A percentile compares a stretch with the other conserved stretches of the same genome.
These are phyloP conservation scores for Mystacornis crossleyi DNA, from an alignment of 2,113 vertebrate genomes.

Conservation along the genomic window DNA sequence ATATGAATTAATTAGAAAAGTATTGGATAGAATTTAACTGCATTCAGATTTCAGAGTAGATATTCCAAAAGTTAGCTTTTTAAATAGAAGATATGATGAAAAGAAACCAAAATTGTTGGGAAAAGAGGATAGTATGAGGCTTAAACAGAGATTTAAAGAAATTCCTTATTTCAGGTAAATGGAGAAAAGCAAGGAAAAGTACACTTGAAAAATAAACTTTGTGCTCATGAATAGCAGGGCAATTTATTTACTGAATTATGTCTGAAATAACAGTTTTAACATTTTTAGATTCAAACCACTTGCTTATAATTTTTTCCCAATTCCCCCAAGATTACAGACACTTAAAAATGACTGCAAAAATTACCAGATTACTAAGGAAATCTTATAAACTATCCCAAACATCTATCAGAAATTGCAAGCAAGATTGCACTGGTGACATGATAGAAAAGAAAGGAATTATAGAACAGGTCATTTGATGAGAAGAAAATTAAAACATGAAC, in stretches of 20 bases:
- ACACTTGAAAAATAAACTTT: background rate
- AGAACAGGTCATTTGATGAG: background rate
- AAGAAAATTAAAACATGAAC: background rate
- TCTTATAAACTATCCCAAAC: background rate
- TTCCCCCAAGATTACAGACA: background rate
- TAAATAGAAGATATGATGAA: background rate
- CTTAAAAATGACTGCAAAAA: background rate
- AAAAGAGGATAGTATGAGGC: background rate
- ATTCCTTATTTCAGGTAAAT: background rate
- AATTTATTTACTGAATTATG: background rate
- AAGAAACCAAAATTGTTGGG: background rate
- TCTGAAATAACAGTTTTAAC: background rate
- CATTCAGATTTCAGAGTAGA: background rate
- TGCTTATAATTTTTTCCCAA: background rate
- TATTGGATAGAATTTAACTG: background rate
- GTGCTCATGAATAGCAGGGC: fast-evolving
- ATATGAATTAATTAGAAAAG: background rate
- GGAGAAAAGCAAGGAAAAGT: background rate
- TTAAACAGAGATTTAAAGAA: background rate
- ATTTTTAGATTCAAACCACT: background rate
- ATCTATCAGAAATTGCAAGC: background rate
- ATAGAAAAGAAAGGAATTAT: background rate
- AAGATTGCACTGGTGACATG: background rate
- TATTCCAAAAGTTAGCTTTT: background rate
- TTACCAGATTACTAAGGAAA: background rate